Base-by-base conservation (phyloP, 2,888 invertebrate genomes). In the Lissocephala sabroskyi region DNA sequence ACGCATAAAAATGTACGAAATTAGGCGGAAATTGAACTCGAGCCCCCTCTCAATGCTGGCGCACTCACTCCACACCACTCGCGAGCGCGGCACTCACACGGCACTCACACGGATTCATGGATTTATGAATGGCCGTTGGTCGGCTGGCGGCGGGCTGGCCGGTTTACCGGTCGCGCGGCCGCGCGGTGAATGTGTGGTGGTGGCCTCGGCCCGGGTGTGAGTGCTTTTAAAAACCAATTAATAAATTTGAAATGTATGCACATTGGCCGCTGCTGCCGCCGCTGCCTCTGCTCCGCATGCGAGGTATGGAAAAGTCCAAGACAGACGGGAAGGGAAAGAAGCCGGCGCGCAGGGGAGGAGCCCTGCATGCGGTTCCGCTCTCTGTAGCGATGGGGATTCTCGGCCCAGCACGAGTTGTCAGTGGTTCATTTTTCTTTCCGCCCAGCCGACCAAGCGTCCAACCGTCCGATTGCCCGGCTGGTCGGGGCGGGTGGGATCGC, bases 221-320 rank as follows among this genome's bases (percentile, higher is more conserved):
- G 68, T 57, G 76, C 68, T 73, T 73, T 70, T 70, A 70, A 73
- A 77, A 77, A 77, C 75, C 71, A 73, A 77, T 73, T 73, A 73
- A 73, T 73, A 77, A 64, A 70, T 77, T 77, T 73, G 61, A 66
- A 77, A 74, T 71, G 71, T 74, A 74, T 59, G 71, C 77, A 56
- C 74, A 28, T 36, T 53, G 65, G 74, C 73, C 70, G 73, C 60
- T 52, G 3, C 7, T 3, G 23, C 48, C 47, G 43, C 43, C 48
- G 35, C 53, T 29, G 51, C 41, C 49, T 49, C 11, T 35, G 49
- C 50, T 49, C 49, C 52, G 37, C 48, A 37, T 46, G 41, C 26
- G 28, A 62, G 55, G 59, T 62, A 56, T 55, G 59, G 54, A 62
- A 64, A 62, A 59, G 53, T 58, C 74, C 74, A 74, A 17, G 14